These are phyloP conservation scores for Neotoxoptera formosana DNA, from an alignment of 1,140 invertebrate species.

Conservation along the genomic window DNA sequence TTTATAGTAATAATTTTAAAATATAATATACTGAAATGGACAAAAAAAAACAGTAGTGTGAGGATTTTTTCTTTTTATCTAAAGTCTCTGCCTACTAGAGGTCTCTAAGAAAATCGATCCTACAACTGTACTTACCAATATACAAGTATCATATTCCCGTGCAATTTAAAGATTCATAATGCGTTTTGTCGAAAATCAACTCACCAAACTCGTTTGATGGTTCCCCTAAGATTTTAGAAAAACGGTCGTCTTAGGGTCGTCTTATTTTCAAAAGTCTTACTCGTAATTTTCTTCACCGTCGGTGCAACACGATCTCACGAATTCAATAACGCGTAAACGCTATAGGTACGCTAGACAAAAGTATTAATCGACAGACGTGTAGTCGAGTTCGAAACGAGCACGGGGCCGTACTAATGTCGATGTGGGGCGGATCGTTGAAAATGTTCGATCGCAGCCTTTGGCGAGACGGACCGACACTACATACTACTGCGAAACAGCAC, in stretches of 20 bases:
- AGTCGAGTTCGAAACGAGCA: background rate
- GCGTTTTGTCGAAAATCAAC: background rate
- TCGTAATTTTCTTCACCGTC: background rate
- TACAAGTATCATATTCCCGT: background rate
- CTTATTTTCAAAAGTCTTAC: background rate
- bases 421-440: background rate
- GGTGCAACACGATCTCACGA: background rate
- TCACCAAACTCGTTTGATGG: background rate
- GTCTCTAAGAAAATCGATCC: background rate
- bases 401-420: background rate
- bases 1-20: background rate
- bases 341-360: background rate
- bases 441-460: no score
- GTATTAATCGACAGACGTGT: background rate
- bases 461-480: background rate
- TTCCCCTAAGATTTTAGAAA: background rate
- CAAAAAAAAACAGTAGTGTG: background rate
- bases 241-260: no score
- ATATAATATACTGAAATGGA: background rate
- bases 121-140: background rate
- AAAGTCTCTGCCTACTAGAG: background rate
- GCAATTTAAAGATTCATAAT: background rate
- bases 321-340: background rate
- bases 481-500: background rate
- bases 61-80: background rate